These are phyloP conservation scores for Eupithecia subfuscata DNA, from an alignment of 2,888 invertebrate species.

Conservation along the genomic window DNA sequence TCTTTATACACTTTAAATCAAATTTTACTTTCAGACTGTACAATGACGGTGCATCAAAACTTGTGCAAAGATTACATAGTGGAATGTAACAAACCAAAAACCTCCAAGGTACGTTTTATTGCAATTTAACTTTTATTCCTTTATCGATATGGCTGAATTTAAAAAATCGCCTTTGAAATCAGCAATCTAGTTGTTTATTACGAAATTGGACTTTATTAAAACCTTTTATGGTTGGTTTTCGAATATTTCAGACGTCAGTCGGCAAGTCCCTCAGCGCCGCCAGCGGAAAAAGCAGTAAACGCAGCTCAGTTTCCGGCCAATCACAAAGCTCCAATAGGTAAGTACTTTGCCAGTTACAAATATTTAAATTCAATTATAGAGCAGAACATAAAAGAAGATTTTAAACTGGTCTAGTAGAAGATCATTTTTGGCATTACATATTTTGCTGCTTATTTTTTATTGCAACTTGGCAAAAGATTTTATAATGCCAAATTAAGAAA, in stretches of 20 bases:
- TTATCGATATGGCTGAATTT: too few relatives aligned
- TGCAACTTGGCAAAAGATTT: slow-evolving; percentile 49
- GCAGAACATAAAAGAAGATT: slow-evolving; percentile 35
- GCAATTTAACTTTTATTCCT: neutral
- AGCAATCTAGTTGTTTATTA: too few relatives aligned
- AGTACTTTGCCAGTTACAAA: slow-evolving; percentile 49
- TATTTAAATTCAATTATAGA: slow-evolving; percentile 37
- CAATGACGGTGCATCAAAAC: slow-evolving; percentile 93
- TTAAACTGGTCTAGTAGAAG: slow-evolving; percentile 48
- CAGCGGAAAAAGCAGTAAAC: slow-evolving; percentile 77
- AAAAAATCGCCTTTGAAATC: too few relatives aligned
- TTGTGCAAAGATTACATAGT: slow-evolving; percentile 94
- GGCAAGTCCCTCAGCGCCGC: slow-evolving; percentile 76
- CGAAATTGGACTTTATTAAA: too few relatives aligned
- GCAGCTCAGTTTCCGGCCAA: slow-evolving; percentile 78
- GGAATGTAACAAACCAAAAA: slow-evolving; percentile 91
- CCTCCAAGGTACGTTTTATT: slow-evolving; percentile 80
- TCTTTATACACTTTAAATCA: neutral
- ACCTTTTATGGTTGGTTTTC: too few relatives aligned
- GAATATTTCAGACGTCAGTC: slow-evolving; percentile 72
- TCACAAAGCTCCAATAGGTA: slow-evolving; percentile 78
- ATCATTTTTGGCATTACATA: slow-evolving; percentile 65
- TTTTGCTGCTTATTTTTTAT: slow-evolving; percentile 80
- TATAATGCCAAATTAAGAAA: slow-evolving; percentile 44
- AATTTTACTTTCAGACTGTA: slow-evolving; percentile 86